Conservation (phyloP, 2,797 vertebrate species). For the Pyrocephalus nanus region DNA sequence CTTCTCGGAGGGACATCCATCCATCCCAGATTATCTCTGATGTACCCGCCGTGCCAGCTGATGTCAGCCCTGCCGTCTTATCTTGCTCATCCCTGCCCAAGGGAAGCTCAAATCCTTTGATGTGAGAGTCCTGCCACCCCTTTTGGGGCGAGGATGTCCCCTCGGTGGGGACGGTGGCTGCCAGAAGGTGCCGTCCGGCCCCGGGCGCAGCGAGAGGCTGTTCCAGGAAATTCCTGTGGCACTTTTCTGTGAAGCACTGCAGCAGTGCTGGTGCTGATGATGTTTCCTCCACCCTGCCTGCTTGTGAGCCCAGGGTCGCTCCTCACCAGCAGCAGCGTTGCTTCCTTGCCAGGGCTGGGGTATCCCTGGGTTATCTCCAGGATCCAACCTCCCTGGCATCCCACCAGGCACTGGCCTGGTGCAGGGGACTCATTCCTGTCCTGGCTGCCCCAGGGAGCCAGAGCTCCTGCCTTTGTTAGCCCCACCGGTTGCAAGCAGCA, state of each 20-base stretch:
- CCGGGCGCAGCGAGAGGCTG: rapidly evolving
- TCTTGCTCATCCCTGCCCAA: rapidly evolving
- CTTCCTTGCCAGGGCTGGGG: not conserved
- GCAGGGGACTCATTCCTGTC: not conserved
- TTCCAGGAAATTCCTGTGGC: conserved; percentile 28
- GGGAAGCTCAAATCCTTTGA: not conserved
- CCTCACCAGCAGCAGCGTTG: rapidly evolving
- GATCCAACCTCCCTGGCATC: not conserved
- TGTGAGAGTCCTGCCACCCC: rapidly evolving
- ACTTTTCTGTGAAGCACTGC: not conserved
- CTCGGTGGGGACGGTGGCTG: rapidly evolving
- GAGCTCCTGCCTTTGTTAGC: not conserved
- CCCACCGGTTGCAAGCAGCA: not conserved
- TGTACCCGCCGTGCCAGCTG: not conserved
- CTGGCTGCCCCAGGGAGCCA: not conserved
- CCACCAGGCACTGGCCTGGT: not conserved
- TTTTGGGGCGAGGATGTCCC: not conserved
- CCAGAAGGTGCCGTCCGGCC: not conserved
- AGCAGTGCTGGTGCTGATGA: not conserved
- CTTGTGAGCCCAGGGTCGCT: not conserved
- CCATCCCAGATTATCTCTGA: not conserved
- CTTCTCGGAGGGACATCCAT: not conserved
- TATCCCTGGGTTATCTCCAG: not conserved
- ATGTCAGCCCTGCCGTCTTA: not conserved
- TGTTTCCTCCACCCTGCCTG: not conserved